Evolutionary conservation across 2,113 vertebrate genomes (phyloP).

Genomic region (Bettongia penicillata): DNA sequence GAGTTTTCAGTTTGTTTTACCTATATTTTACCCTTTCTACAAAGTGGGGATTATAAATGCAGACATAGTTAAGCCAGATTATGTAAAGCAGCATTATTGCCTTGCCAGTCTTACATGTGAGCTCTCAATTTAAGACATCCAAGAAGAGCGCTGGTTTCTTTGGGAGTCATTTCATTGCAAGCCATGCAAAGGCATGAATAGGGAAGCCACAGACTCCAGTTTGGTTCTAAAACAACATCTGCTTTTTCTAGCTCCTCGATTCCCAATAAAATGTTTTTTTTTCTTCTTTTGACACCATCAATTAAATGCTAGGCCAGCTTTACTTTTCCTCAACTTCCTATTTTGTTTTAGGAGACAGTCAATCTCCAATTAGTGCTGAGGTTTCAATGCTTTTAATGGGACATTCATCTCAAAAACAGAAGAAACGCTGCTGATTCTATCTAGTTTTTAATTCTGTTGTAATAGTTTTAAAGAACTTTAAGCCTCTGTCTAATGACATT

Average conservation of each 20-base stretch:
- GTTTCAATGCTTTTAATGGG: background rate
- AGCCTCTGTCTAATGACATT: background rate
- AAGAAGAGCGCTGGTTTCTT: background rate
- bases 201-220: background rate
- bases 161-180: background rate
- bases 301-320: background rate
- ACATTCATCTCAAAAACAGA: background rate
- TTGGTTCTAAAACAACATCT: background rate
- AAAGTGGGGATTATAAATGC: background rate
- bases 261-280: background rate
- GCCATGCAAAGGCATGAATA: rapidly evolving
- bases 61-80: background rate
- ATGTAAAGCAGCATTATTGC: background rate
- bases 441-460: background rate
- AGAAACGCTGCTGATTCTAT: background rate
- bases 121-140: background rate
- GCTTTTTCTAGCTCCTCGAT: background rate
- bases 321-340: background rate
- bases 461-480: background rate
- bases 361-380: background rate
- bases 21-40: background rate
- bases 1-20: background rate
- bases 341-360: background rate
- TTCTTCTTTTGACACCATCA: background rate
- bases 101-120: background rate